Evolutionary conservation across 1,140 invertebrate genomes (phyloP).

Genomic region (Ruditapes philippinarum): DNA sequence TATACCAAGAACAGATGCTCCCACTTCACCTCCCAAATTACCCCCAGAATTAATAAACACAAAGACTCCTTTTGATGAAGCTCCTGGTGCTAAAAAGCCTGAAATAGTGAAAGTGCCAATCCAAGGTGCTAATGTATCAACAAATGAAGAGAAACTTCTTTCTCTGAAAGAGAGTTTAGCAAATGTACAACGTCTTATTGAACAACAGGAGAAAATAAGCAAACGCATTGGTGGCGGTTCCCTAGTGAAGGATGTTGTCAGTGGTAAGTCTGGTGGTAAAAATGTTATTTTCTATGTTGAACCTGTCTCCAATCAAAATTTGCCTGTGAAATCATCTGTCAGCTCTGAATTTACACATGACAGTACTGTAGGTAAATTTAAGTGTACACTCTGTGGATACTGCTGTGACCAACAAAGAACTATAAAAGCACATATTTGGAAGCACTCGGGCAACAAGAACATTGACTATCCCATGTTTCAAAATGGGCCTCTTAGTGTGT

Average conservation of each 20-base stretch:
- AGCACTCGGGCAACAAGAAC: slow-evolving; percentile 85
- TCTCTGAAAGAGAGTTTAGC: slow-evolving; percentile 11
- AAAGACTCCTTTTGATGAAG: neutral
- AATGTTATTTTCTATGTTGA: slow-evolving; percentile 59
- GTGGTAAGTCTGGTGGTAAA: neutral
- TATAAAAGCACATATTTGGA: slow-evolving; percentile 87
- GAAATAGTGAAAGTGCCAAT: neutral
- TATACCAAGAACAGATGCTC: slow-evolving; percentile 20
- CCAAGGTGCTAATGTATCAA: neutral
- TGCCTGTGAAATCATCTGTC: slow-evolving; percentile 32
- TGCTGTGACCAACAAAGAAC: slow-evolving; percentile 85
- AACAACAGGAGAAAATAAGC: slow-evolving; percentile 13
- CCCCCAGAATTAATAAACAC: slow-evolving; percentile 10
- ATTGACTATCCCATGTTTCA: slow-evolving; percentile 86
- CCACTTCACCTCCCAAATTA: neutral
- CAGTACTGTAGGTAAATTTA: slow-evolving; percentile 75
- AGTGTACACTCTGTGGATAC: slow-evolving; percentile 85
- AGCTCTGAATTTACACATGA: slow-evolving; percentile 80
- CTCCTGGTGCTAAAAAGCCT: neutral
- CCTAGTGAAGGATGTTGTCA: neutral
- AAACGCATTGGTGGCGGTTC: neutral
- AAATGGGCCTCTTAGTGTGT: slow-evolving; percentile 85
- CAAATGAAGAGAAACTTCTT: slow-evolving; percentile 14
- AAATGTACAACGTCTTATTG: slow-evolving; percentile 15
- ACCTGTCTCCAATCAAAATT: slow-evolving; percentile 68